A percentile compares a stretch with the other conserved stretches of the same genome.
Evolutionary conservation across 2,888 invertebrate genomes (phyloP).

Genomic region (Siphlonurus alternatus): DNA sequence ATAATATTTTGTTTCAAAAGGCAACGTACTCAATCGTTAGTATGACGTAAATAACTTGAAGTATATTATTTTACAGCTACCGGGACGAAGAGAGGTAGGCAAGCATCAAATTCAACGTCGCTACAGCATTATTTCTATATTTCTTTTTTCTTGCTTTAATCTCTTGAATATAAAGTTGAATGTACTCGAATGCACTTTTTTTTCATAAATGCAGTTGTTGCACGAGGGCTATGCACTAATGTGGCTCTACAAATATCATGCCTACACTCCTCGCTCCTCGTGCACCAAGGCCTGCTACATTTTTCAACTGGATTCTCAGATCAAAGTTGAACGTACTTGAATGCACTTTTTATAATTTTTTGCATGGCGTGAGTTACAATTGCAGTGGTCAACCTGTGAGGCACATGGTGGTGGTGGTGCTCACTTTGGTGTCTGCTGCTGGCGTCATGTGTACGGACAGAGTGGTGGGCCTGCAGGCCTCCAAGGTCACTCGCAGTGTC

Average conservation of each 20-base stretch:
- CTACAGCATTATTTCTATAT: not conserved
- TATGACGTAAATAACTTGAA: too few relatives aligned
- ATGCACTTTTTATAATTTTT: not conserved
- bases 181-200: not conserved
- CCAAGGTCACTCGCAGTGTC: not conserved
- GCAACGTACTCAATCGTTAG: too few relatives aligned
- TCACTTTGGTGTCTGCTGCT: not conserved
- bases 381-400: not conserved
- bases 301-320: not conserved
- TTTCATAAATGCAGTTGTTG: not conserved
- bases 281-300: not conserved
- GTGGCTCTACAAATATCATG: not conserved
- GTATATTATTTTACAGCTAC: too few relatives aligned
- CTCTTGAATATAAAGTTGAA: not conserved
- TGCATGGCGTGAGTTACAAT: not conserved
- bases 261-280: not conserved
- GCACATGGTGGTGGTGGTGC: too few relatives aligned
- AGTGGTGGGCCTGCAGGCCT: not conserved
- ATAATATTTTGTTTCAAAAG: too few relatives aligned
- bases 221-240: not conserved
- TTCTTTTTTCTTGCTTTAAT: not conserved
- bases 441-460: not conserved
- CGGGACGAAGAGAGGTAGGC: too few relatives aligned
- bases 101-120: not conserved
- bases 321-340: not conserved